Conservation (phyloP, 2,797 vertebrate species). For the Labeo calbasu region DNA sequence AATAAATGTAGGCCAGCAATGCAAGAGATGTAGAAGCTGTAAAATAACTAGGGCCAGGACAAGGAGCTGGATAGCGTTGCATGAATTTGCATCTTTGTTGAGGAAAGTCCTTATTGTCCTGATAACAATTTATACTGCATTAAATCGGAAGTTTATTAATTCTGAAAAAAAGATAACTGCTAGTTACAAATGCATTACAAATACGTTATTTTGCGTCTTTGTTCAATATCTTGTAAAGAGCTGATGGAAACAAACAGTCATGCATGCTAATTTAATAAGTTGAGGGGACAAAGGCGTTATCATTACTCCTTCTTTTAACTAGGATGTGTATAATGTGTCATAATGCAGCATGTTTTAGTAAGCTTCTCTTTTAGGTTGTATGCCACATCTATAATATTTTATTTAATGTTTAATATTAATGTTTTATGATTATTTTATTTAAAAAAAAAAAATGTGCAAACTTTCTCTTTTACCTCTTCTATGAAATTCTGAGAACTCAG, state of each 20-base stretch:
- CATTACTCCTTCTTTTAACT: background rate
- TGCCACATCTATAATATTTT: no score
- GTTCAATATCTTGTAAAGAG: background rate
- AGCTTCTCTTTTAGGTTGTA: no score
- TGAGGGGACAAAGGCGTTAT: background rate
- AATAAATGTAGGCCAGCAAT: background rate
- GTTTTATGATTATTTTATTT: background rate
- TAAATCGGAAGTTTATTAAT: no score
- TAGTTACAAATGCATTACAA: background rate
- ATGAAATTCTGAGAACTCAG: background rate
- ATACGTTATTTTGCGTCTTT: background rate
- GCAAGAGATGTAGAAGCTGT: background rate
- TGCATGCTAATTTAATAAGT: background rate
- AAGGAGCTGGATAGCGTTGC: background rate
- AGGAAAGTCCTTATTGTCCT: background rate
- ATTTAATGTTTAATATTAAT: no score
- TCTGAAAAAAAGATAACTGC: no score
- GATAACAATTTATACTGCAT: no score
- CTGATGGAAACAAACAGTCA: background rate
- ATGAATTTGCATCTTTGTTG: background rate
- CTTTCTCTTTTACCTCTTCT: background rate
- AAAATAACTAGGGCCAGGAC: background rate
- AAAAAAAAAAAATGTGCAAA: constrained; percentile 11
- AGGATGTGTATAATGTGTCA: background rate
- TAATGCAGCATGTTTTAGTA: background rate